Conservation (phyloP, 2,797 vertebrate species). For the Chelidonichthys spinosus region DNA sequence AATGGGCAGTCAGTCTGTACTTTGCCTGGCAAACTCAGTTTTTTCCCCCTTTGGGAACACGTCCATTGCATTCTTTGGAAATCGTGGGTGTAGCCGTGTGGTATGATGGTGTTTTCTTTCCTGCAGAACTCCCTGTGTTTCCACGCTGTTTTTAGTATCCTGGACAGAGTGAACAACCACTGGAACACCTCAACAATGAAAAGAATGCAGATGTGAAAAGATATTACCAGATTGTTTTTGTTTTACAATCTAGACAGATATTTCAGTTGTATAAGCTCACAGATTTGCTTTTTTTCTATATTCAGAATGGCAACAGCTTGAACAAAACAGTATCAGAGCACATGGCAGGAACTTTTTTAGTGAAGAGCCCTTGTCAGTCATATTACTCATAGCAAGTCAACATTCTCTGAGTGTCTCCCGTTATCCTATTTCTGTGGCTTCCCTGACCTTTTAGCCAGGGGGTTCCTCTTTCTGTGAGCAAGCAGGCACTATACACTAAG, state of each 20-base stretch:
- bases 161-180: conserved; percentile 63
- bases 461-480: conserved; percentile 60
- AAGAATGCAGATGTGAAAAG: conserved; percentile 73
- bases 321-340: conserved; percentile 24
- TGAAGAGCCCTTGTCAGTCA: conserved; percentile 30
- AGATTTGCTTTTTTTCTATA: conserved; percentile 21
- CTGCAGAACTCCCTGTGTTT: conserved; percentile 60
- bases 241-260: conserved; percentile 36
- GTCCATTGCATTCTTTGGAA: conserved; percentile 82
- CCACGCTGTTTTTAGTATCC: conserved; percentile 63
- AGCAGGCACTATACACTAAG: conserved; percentile 45
- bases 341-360: conserved; percentile 14
- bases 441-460: conserved; percentile 59
- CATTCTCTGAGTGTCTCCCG: conserved; percentile 40
- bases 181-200: conserved; percentile 71
- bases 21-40: conserved; percentile 69
- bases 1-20: conserved; percentile 74
- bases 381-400: conserved; percentile 35
- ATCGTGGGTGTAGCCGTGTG: conserved; percentile 75
- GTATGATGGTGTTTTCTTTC: conserved; percentile 75
- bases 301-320: conserved; percentile 18
- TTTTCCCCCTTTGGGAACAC: conserved; percentile 73
- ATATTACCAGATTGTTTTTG: conserved; percentile 38
- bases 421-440: conserved; percentile 51
- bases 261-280: conserved; percentile 18